These are phyloP conservation scores for Euplexia lucipara DNA, from an alignment of 2,888 invertebrate species.

Conservation along the genomic window DNA sequence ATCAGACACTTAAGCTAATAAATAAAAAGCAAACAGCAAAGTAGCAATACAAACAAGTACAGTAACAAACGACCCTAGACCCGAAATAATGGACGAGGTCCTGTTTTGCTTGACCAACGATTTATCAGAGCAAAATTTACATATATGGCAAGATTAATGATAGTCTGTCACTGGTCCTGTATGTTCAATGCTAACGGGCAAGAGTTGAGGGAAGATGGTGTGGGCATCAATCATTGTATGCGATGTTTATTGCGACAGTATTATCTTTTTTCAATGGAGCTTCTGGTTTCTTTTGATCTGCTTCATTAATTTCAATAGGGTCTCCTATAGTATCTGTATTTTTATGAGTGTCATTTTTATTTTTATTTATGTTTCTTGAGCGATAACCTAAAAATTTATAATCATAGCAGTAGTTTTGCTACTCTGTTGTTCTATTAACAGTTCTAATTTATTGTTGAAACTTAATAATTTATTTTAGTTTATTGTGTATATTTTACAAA, in stretches of 20 bases:
- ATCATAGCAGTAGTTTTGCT: too few relatives aligned
- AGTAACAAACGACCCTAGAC: slow-evolving; percentile 63
- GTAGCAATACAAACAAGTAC: slow-evolving; percentile 50
- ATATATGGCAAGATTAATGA: slow-evolving; percentile 85
- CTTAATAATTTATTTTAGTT: too few relatives aligned
- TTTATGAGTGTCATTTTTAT: background rate
- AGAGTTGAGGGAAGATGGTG: slow-evolving; percentile 57
- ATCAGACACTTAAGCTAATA: slow-evolving; percentile 53
- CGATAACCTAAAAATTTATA: too few relatives aligned
- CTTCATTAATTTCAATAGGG: slow-evolving; percentile 35
- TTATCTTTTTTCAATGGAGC: slow-evolving; percentile 54
- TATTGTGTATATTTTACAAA: too few relatives aligned
- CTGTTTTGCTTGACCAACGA: slow-evolving; percentile 79
- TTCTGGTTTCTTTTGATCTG: slow-evolving; percentile 38
- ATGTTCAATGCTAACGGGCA: slow-evolving; percentile 68
- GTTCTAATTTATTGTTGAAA: too few relatives aligned
- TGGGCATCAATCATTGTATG: slow-evolving; percentile 63
- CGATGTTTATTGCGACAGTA: slow-evolving; percentile 62
- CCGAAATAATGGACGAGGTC: slow-evolving; percentile 67
- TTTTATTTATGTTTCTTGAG: background rate
- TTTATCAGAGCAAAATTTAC: slow-evolving; percentile 85
- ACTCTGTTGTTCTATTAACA: too few relatives aligned
- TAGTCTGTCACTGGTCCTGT: slow-evolving; percentile 74
- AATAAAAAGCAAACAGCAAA: slow-evolving; percentile 47
- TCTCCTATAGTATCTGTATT: background rate